These are phyloP conservation scores for Pteria penguin DNA, from an alignment of 2,888 invertebrate genomes.

Conservation along the genomic window DNA sequence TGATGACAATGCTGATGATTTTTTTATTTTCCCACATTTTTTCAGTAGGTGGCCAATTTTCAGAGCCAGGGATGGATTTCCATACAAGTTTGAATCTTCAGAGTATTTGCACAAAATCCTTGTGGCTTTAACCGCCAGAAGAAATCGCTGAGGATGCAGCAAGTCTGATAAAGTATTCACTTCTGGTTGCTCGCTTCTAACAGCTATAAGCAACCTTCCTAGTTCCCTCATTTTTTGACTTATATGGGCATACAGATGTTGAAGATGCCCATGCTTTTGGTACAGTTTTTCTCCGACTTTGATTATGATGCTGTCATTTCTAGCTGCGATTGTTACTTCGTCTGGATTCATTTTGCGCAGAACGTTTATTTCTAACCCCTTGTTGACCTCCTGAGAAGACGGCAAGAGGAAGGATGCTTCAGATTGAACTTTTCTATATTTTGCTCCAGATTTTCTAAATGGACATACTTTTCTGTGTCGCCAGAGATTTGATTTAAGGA, in stretches of 20 bases:
- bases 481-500: conserved; percentile 38
- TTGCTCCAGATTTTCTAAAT: conserved; percentile 18
- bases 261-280: conserved; percentile 31
- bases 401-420: conserved; percentile 33
- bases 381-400: conserved; percentile 2
- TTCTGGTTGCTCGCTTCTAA: conserved; percentile 25
- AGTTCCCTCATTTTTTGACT: conserved; percentile 36
- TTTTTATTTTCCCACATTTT: conserved; percentile 31
- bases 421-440: conserved; percentile 31
- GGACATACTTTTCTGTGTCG: conserved; percentile 33
- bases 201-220: conserved; percentile 24
- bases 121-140: conserved; percentile 26
- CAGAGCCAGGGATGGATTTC: conserved; percentile 36
- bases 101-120: conserved; percentile 21
- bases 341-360: conserved; percentile 11
- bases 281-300: conserved; percentile 40
- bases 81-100: conserved; percentile 18
- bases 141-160: conserved; percentile 24
- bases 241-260: conserved; percentile 27
- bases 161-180: conserved; percentile 21
- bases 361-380: conserved; percentile 34
- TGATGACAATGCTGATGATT: conserved; percentile 9
- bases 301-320: conserved; percentile 34
- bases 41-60: conserved; percentile 38
- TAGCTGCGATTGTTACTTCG: conserved; percentile 9